Percentiles rank a stretch among this genome's conserved stretches.
Evolutionary conservation across 30 jellyfish, hydroid and myxozoan species (phyloP).

Genomic region (Chrysaora quinquecirrha): DNA sequence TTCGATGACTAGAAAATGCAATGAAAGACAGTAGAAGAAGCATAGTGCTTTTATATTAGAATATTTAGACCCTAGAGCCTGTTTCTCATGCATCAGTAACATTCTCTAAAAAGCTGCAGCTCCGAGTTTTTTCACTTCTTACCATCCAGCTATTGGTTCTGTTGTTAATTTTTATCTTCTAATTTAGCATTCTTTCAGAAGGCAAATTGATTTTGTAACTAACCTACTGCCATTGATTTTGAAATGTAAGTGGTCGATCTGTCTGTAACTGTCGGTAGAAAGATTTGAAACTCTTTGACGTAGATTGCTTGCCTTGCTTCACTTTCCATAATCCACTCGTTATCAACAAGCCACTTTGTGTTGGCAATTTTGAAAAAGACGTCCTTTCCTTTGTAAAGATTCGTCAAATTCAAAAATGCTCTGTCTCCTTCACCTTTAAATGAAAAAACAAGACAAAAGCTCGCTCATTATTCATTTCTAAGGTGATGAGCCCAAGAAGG

Average conservation of each 20-base stretch:
- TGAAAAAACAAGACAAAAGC: neutral
- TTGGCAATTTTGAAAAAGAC: conserved; percentile 32
- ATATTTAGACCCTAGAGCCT: neutral
- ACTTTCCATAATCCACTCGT: conserved; percentile 34
- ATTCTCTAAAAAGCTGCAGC: neutral
- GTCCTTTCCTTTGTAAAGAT: conserved; percentile 17
- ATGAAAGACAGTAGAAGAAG: neutral
- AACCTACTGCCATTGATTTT: conserved; percentile 6
- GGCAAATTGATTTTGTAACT: neutral
- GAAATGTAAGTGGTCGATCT: conserved; percentile 10
- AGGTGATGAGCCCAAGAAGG: neutral
- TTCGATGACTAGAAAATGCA: neutral
- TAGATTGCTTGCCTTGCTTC: conserved; percentile 27
- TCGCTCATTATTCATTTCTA: neutral
- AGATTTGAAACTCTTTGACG: conserved; percentile 7
- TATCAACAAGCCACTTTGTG: conserved; percentile 39
- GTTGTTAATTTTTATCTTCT: neutral
- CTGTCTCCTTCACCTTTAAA: conserved; percentile 11
- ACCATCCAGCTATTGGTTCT: neutral
- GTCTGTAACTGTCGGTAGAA: conserved; percentile 23
- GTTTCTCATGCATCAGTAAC: neutral
- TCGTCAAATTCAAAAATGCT: conserved; percentile 25
- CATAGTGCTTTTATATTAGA: neutral
- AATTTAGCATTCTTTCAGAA: neutral
- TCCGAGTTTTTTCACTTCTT: no score